Conservation (phyloP, 1,140 invertebrate genomes). For the Brachionus angularis region DNA sequence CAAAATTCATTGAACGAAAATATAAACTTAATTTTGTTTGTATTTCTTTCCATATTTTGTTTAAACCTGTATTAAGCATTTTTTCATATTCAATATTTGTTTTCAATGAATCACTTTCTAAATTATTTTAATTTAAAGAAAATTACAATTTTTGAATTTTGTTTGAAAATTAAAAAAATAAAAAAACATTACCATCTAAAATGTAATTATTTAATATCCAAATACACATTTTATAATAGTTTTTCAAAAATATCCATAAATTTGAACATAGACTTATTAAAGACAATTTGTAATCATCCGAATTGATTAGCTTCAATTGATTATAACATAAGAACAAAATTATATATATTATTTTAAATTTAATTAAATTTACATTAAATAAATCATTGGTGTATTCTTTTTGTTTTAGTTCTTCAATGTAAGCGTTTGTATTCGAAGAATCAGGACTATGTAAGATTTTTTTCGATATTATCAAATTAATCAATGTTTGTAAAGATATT, state of each 20-base stretch:
- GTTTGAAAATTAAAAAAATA: background rate
- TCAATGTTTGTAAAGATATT: slow-evolving; percentile 8
- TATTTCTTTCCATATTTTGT: slow-evolving; percentile 85
- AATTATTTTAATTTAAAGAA: background rate
- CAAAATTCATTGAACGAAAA: slow-evolving; percentile 71
- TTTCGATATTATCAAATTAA: background rate
- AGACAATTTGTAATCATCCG: slow-evolving; percentile 13
- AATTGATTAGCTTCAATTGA: background rate
- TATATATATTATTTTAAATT: background rate
- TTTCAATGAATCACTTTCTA: too few relatives aligned
- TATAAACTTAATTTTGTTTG: slow-evolving; percentile 81
- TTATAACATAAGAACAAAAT: background rate
- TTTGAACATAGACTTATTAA: slow-evolving; percentile 3
- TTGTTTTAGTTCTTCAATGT: background rate
- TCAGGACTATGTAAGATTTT: too few relatives aligned
- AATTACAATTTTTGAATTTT: background rate
- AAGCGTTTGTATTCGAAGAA: background rate
- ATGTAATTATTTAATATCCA: slow-evolving; percentile 15
- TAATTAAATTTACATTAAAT: background rate
- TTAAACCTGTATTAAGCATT: slow-evolving; percentile 78
- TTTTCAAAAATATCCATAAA: slow-evolving; percentile 18
- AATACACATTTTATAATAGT: slow-evolving; percentile 27
- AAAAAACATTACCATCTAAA: background rate
- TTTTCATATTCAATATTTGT: slow-evolving; percentile 64
- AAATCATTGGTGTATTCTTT: slow-evolving; percentile 22